Conservation (phyloP, 92 coral and sea anemone genomes). For the Pocillopora meandrina region DNA sequence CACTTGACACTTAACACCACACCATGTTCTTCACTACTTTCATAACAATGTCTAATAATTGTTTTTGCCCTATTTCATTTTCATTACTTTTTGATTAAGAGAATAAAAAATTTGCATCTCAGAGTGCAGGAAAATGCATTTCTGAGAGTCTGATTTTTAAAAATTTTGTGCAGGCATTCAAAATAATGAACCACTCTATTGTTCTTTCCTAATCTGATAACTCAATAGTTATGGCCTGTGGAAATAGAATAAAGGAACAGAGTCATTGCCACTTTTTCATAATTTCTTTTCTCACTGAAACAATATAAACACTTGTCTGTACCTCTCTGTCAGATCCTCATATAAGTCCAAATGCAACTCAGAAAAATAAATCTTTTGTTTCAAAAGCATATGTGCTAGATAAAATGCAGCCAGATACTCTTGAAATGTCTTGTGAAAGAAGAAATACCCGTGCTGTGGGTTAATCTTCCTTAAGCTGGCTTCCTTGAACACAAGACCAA, state of each 20-base stretch:
- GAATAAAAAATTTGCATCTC: too few species aligned
- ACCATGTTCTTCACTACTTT: too few species aligned
- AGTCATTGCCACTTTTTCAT: not conserved
- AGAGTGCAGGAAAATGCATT: too few species aligned
- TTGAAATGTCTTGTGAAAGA: not conserved
- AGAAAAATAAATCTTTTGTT: not conserved
- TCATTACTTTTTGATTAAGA: too few species aligned
- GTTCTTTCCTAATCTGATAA: too few species aligned
- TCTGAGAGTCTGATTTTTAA: too few species aligned
- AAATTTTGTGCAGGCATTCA: not conserved
- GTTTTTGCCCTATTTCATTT: too few species aligned
- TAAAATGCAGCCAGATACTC: constrained; percentile 5
- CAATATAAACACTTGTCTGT: constrained; percentile 3
- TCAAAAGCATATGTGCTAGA: not conserved
- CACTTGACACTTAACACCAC: too few species aligned
- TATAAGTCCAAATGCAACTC: not conserved
- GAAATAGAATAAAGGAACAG: not conserved
- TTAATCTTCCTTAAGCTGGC: constrained; percentile 9
- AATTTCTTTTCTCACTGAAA: constrained; percentile 2
- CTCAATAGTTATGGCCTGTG: not conserved
- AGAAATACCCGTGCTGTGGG: not conserved
- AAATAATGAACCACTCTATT: not conserved
- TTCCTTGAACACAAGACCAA: constrained; percentile 9
- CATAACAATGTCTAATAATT: too few species aligned
- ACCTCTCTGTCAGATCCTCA: not conserved